phyloP scores from a whole-genome alignment of 1,140 invertebrate species.

The Akabosia matsudoensis region DNA sequence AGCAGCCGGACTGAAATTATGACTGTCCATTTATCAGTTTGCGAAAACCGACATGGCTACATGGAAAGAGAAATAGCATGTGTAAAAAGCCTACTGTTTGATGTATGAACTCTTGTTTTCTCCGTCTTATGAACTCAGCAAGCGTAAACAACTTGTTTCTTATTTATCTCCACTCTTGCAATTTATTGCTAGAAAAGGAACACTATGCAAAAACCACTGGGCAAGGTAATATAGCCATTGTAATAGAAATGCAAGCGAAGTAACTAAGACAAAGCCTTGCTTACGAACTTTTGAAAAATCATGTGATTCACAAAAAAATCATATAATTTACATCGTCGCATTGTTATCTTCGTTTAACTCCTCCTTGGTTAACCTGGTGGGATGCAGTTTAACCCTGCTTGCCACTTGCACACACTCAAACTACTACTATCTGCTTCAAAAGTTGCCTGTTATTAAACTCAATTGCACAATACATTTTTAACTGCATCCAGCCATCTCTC shows the following conservation, averaged over 20 bases:
- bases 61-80: not conserved
- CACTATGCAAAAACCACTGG: too few species aligned
- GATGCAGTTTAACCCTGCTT: not conserved
- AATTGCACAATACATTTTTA: not conserved
- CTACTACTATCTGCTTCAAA: not conserved
- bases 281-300: not conserved
- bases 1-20: not conserved
- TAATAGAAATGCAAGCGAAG: not conserved
- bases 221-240: too few species aligned
- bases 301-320: not conserved
- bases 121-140: not conserved
- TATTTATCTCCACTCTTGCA: not conserved
- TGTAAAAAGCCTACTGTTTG: not conserved
- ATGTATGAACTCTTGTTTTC: constrained; percentile 12
- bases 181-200: too few species aligned
- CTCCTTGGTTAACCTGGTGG: not conserved
- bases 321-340: not conserved
- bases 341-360: not conserved
- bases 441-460: not conserved
- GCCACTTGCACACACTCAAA: not conserved
- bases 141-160: constrained; percentile 19
- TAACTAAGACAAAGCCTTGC: too few species aligned
- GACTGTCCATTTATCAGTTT: not conserved
- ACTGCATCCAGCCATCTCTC: not conserved
- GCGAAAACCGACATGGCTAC: not conserved